Evolutionary conservation across 2,888 invertebrate species (phyloP), one percentile per base, ranked within the genome.

Genomic region (Lumbricus terrestris): DNA sequence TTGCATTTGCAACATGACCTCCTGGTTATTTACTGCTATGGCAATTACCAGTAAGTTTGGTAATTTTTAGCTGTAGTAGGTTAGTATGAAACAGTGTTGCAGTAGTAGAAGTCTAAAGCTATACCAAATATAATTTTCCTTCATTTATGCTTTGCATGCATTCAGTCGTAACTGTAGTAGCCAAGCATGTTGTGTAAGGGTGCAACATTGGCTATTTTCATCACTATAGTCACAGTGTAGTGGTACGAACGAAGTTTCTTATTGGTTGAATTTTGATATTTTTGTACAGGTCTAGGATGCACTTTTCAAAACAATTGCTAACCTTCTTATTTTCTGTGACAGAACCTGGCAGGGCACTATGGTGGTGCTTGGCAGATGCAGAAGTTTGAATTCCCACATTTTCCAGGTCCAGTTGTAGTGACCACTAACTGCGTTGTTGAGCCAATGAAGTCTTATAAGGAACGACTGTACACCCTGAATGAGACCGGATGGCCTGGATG

Each of bases 351-450:
- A 18, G 93, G 93, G 5, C 92, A 93, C 90, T 93, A 92, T 90
- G 93, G 93, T 38, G 92, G 93, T 13, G 93, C 93, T 4, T 93
- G 93, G 93, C 92, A 93, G 91, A 90, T 91, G 34, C 93, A 93
- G 92, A 92, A 93, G 90, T 92, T 92, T 69, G 93, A 93, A 54
- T 93, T 93, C 89, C 92, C 91, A 0, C 89, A 91, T 23, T 93
- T 93, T 90, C 93, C 93, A 1, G 93, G 93, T 33, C 93, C 93
- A 15, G 92, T 93, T 42, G 90, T 93, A 15, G 91, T 93, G 18
- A 93, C 93, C 34, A 93, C 93, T 38, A 93, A 93, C 92, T 93
- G 93, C 91, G 91, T 93, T 18, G 92, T 93, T 35, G 93, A 93
- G 89, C 93, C 93, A 1, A 90, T 93, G 54, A 92, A 92, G 38